Evolutionary conservation across 2,797 vertebrate genomes (phyloP), one percentile per base, ranked within the genome.

Genomic region (Gastrophryne carolinensis): DNA sequence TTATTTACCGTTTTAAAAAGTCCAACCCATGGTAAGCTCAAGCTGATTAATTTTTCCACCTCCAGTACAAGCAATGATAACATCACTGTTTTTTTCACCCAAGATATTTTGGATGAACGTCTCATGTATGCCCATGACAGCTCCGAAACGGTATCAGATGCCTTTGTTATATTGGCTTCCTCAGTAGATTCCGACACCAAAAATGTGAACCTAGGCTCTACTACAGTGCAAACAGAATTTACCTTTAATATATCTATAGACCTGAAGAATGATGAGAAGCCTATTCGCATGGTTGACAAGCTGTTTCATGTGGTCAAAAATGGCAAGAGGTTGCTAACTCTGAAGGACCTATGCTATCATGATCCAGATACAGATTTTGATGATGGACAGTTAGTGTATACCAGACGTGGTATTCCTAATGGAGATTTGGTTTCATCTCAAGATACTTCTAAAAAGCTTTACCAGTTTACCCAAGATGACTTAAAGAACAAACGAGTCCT

Each of bases 111-210:
- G 41, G 86, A 83, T 11, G 86, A 93, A 50, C 81, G 74, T 17
- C 88, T 98, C 47, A 90, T 96, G 81, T 99, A 95, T 32, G 82
- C 94, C 72, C 96, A 97, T 0, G 93, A 98, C 0, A 90, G 96
- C 82, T 93, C 93, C 58, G 97, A 99, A 89, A 93, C 92, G 0
- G 81, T 27, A 2, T 80, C 75, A 49, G 95, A 98, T 26, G 79
- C 88, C 27, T 95, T 99, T 82, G 81, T 83, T 53, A 89, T 96
- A 29, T 83, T 90, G 72, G 92, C 89, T 13, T 94, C 87, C 49
- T 85, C 82, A 32, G 85, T 50, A 41, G 81, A 81, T 27, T 84
- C 74, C 6, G 84, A 83, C 34, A 50, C 81, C 5, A 70, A 78
- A 2, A 83, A 84, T 30, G 29, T 86, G 26, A 84, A 86, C 47